Evolutionary conservation across 2,888 invertebrate species (phyloP), one percentile per base, ranked within the genome.

Genomic region (Loripinus fragilis): DNA sequence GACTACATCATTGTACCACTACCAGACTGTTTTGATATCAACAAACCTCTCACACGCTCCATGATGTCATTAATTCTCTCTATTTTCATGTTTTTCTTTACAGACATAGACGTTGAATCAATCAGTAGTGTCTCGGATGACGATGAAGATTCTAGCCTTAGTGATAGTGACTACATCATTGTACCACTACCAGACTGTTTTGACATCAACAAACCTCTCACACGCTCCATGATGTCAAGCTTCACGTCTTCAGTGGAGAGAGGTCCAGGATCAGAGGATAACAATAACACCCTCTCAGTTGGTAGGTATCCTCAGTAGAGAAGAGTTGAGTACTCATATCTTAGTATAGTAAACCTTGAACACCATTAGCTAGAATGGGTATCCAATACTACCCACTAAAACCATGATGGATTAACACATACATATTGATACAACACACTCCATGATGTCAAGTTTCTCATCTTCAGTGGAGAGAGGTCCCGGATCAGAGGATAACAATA

Each of bases 141-240:
- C 55, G 85, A 78, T 65, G 81, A 85, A 41, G 88, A 89, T 48
- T 86, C 88, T n/a, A 85, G 87, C n/a, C 87, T 90, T n/a, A 89
- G 89, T 30, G 93, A 92, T 67, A 86, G 80, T 52, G 94, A 93
- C 66, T 93, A 93, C 87, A 91, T 91, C 71, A 89, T 94, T 17
- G 93, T 94, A 20, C 93, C 93, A 0, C 81, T 93, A 77, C 94
- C 94, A 1, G 91, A 91, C 66, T 94, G 93, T 80, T 94, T 94
- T 83, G 87, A 91, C 78, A 81, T 86, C 38, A 85, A 76, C 67
- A 87, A 85, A 71, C 90, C 90, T 25, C 74, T 88, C 28, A 83
- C 76, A 33, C 78, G 80, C 55, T 78, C 76, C 15, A 74, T 52
- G 30, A 45, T 86, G 8, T 81, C 77, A 8, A 80, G 82, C 60